Conservation (phyloP, 1,140 invertebrate species). For the Uloborus diversus region DNA sequence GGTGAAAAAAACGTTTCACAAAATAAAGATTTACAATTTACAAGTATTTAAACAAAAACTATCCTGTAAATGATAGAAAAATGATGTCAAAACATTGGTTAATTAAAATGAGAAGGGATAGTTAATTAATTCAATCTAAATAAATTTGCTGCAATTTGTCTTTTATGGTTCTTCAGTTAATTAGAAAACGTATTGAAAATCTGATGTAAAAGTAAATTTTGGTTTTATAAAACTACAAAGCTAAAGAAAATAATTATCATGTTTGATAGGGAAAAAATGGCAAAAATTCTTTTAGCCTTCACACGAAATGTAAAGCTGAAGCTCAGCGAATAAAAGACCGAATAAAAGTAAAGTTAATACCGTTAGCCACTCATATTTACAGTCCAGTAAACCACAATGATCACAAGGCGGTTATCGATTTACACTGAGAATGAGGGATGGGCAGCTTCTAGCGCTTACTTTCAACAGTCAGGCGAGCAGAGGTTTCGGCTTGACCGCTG, state of each 20-base stretch:
- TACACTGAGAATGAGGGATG: neutral
- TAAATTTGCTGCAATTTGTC: too few relatives aligned
- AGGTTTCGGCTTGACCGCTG: conserved; percentile 89
- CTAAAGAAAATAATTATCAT: neutral
- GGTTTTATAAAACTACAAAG: neutral
- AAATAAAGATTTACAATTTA: too few relatives aligned
- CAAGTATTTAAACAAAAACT: too few relatives aligned
- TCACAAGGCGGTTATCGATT: neutral
- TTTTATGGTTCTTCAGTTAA: too few relatives aligned
- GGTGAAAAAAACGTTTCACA: too few relatives aligned
- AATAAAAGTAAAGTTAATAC: too few relatives aligned
- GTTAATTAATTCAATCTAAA: too few relatives aligned
- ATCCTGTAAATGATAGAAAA: too few relatives aligned
- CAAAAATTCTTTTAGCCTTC: neutral
- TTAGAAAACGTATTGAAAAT: conserved; percentile 33
- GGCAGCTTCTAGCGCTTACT: conserved; percentile 83
- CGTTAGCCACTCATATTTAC: conserved; percentile 40
- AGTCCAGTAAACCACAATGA: neutral
- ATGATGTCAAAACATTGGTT: too few relatives aligned
- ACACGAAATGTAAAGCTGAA: neutral
- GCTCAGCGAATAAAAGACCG: too few relatives aligned
- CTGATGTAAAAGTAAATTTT: conserved; percentile 1
- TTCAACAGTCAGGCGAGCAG: conserved; percentile 93
- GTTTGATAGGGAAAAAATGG: neutral
- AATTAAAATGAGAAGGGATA: too few relatives aligned